Percentiles rank a stretch among this genome's conserved stretches.
Evolutionary conservation across 2,797 vertebrate species (phyloP).

Genomic region (Petrocephalus sullivani): DNA sequence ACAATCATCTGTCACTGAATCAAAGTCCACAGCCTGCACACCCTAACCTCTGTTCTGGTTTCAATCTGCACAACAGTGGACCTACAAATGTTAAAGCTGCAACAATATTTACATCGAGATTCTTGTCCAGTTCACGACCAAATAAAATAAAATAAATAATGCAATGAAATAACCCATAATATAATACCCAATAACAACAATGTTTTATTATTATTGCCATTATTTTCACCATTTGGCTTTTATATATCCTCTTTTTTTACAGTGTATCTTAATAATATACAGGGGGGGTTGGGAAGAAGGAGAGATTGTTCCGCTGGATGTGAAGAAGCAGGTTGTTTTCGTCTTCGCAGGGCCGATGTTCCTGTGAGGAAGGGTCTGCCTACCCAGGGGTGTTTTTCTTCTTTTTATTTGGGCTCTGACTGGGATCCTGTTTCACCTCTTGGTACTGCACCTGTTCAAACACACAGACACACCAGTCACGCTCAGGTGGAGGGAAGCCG

Average conservation of each 20-base stretch:
- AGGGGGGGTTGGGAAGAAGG: background rate
- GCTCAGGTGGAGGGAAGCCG: conserved; percentile 45
- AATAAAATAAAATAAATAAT: conserved; percentile 6
- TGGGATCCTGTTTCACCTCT: conserved; percentile 74
- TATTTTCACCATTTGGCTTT: conserved; percentile 6
- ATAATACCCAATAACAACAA: conserved; percentile 8
- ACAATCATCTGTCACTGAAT: background rate
- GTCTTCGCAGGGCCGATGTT: background rate
- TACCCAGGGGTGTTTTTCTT: conserved; percentile 74
- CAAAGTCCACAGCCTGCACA: background rate
- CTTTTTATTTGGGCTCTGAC: conserved; percentile 78
- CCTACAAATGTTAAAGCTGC: background rate
- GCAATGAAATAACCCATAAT: background rate
- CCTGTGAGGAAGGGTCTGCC: conserved; percentile 31
- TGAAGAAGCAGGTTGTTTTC: background rate
- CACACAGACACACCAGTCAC: conserved; percentile 50
- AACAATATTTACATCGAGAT: background rate
- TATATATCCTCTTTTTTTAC: background rate
- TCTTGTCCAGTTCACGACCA: background rate
- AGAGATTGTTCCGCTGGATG: background rate
- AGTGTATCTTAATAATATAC: background rate
- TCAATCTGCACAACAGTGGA: background rate
- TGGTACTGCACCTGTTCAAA: conserved; percentile 86
- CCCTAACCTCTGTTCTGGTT: background rate
- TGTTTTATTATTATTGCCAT: background rate